Percentiles rank a stretch among this genome's conserved stretches.
Evolutionary conservation across 2,113 vertebrate species (phyloP).

Genomic region (Actenoides hombroni): DNA sequence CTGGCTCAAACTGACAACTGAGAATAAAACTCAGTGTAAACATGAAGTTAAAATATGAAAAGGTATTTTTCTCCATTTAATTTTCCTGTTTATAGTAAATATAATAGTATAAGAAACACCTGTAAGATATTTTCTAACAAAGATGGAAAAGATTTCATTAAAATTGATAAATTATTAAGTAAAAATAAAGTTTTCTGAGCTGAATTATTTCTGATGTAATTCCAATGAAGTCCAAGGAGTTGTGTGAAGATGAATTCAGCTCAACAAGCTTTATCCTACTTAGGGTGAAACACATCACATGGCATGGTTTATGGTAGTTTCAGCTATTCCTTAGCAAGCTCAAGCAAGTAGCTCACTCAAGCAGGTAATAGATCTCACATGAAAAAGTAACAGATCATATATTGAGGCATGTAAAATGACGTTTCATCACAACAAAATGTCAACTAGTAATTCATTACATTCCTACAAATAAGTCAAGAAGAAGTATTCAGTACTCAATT

Average conservation of each 20-base stretch:
- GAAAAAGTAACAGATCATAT: slow-evolving; percentile 32
- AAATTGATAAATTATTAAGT: neutral
- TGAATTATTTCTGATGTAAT: neutral
- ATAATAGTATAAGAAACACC: neutral
- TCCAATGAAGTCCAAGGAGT: neutral
- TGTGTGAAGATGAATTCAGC: neutral
- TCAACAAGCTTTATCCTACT: slow-evolving; percentile 1
- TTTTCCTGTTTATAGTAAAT: neutral
- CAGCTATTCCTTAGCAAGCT: slow-evolving; percentile 41
- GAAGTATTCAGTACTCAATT: neutral
- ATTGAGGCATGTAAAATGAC: neutral
- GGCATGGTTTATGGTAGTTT: neutral
- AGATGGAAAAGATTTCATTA: neutral
- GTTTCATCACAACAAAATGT: slow-evolving; percentile 9
- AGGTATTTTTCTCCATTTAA: neutral
- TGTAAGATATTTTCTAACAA: neutral
- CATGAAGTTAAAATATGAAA: neutral
- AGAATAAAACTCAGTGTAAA: neutral
- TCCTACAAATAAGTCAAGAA: slow-evolving; percentile 29
- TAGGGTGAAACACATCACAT: neutral
- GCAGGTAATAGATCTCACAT: slow-evolving; percentile 20
- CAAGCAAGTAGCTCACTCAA: slow-evolving; percentile 26
- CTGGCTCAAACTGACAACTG: rapidly evolving
- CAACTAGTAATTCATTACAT: slow-evolving; percentile 7
- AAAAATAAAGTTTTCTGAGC: neutral